Evolutionary conservation across 2,888 invertebrate genomes (phyloP).

Genomic region (Sepiola atlantica): DNA sequence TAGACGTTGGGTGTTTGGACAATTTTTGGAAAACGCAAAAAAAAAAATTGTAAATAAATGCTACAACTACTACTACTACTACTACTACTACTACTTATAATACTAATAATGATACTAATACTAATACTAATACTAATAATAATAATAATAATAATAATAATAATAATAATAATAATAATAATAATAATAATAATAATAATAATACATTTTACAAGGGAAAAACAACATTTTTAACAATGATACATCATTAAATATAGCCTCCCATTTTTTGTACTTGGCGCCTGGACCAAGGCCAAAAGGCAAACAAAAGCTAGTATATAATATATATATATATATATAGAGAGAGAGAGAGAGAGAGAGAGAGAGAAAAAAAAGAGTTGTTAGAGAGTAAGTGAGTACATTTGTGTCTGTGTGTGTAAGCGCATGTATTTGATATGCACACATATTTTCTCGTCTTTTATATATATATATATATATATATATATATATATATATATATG

Average conservation of each 20-base stretch:
- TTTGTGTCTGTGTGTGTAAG: not conserved
- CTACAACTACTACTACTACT: too few species aligned
- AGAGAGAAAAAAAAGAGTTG: too few species aligned
- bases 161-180: not conserved
- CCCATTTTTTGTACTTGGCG: not conserved
- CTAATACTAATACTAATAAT: too few species aligned
- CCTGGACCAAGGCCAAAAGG: not conserved
- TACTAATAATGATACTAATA: too few species aligned
- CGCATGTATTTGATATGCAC: not conserved
- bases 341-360: not conserved
- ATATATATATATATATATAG: not conserved
- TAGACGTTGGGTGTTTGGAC: not conserved
- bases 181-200: not conserved
- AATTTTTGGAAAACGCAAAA: too few species aligned
- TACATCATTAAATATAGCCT: not conserved
- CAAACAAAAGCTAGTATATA: not conserved
- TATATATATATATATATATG: not conserved
- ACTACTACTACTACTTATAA: too few species aligned
- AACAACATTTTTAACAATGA: not conserved
- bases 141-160: too few species aligned
- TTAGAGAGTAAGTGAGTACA: too few species aligned
- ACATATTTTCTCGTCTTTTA: too few species aligned
- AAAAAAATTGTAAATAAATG: too few species aligned
- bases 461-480: not conserved
- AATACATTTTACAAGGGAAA: too few species aligned